Percentiles rank a stretch among this genome's conserved stretches.
Evolutionary conservation across 2,888 invertebrate genomes (phyloP).

Genomic region (Lucinisca nassula): DNA sequence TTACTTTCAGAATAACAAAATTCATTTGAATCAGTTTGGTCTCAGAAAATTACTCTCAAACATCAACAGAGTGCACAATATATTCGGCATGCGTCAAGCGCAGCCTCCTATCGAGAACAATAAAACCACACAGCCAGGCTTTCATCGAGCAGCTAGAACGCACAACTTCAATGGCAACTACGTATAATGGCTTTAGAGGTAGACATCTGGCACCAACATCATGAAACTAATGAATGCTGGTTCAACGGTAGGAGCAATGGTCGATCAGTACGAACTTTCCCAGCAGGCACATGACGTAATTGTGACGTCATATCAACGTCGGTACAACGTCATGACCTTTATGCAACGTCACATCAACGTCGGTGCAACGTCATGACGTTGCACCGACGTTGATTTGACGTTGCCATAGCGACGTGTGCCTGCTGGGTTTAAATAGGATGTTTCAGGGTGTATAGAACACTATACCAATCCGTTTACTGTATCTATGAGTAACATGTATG

Average conservation of each 20-base stretch:
- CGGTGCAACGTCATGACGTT: too few species aligned
- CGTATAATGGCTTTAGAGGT: background rate
- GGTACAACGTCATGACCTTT: too few species aligned
- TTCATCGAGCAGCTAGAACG: background rate
- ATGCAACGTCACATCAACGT: too few species aligned
- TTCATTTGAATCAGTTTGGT: background rate
- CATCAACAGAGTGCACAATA: background rate
- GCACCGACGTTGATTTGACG: too few species aligned
- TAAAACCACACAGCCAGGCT: background rate
- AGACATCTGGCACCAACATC: background rate
- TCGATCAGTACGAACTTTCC: background rate
- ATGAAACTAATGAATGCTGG: background rate
- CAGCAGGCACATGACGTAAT: too few species aligned
- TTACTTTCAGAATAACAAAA: background rate
- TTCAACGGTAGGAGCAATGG: background rate
- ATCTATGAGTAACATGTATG: background rate
- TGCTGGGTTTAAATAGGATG: background rate
- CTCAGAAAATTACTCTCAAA: background rate
- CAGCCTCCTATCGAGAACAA: background rate
- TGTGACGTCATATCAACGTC: too few species aligned
- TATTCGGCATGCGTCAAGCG: background rate
- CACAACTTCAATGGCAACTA: too few species aligned
- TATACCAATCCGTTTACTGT: background rate
- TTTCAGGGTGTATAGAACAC: background rate
- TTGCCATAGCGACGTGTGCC: too few species aligned